A percentile compares a stretch with the other conserved stretches of the same genome.
Conservation (phyloP, 2,797 vertebrate genomes). For the Ctenopoma multispine region DNA sequence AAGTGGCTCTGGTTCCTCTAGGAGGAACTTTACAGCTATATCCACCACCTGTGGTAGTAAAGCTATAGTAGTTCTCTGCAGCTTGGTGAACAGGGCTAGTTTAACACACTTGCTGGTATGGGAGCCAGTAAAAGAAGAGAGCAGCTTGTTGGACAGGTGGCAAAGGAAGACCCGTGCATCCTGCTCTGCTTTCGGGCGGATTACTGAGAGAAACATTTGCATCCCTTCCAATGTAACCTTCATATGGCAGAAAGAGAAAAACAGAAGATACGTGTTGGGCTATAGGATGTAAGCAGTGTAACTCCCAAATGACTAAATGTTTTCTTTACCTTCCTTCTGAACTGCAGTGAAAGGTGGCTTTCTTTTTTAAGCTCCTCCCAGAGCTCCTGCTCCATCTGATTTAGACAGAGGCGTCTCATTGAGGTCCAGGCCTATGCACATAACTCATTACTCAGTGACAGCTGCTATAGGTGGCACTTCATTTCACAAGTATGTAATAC, state of each 20-base stretch:
- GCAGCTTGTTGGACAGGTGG: constrained; percentile 7
- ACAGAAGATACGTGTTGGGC: constrained; percentile 2
- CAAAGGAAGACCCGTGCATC: neutral
- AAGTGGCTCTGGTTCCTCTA: neutral
- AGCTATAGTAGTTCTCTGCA: neutral
- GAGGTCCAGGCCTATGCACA: constrained; percentile 4
- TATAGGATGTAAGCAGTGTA: too few relatives aligned
- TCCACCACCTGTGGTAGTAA: neutral
- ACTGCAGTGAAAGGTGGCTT: neutral
- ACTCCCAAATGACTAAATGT: neutral
- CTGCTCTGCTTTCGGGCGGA: constrained; percentile 1
- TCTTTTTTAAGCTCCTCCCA: neutral
- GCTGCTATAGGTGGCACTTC: neutral
- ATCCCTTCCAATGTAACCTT: constrained; percentile 29
- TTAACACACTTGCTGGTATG: neutral
- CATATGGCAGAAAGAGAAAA: neutral
- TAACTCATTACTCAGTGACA: too few relatives aligned
- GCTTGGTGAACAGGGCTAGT: neutral
- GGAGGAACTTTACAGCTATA: neutral
- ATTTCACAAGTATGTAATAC: neutral
- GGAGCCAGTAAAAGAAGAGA: neutral
- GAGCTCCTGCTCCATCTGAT: constrained; percentile 25
- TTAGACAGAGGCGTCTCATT: neutral
- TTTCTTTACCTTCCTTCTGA: neutral
- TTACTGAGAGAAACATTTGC: constrained; percentile 11